Percentiles rank a stretch among this genome's conserved stretches.
These are phyloP conservation scores for Sterna hirundo DNA, from an alignment of 2,113 vertebrate species.

Conservation along the genomic window DNA sequence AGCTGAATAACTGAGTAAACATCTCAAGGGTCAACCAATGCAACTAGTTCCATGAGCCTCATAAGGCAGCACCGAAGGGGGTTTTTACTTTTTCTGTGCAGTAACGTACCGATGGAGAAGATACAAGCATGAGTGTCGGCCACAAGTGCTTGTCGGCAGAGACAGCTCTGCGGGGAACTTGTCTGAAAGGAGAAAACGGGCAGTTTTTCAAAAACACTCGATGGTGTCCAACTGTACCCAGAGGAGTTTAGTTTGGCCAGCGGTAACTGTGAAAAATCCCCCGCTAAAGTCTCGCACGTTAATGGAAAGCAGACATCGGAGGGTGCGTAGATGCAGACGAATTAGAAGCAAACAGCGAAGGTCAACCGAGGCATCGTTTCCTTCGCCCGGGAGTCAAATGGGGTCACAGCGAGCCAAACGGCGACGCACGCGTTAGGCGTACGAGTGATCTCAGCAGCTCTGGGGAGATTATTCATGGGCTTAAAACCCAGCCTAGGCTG, in stretches of 20 bases:
- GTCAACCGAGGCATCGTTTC: conserved; percentile 26
- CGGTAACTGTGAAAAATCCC: background rate
- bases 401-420: conserved; percentile 7
- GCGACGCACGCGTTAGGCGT: background rate
- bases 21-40: background rate
- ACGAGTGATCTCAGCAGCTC: conserved; percentile 52
- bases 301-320: conserved; percentile 53
- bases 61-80: background rate
- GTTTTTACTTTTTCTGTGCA: background rate
- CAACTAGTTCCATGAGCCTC: background rate
- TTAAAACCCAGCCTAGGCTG: conserved; percentile 17
- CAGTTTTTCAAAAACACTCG: conserved; percentile 26
- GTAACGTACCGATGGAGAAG: background rate
- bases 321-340: conserved; percentile 7
- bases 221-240: conserved; percentile 12
- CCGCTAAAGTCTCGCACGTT: background rate
- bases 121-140: background rate
- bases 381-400: conserved; percentile 31
- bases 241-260: conserved; percentile 44
- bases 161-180: background rate
- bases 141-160: background rate
- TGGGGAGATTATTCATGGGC: conserved; percentile 19
- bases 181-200: background rate
- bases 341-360: conserved; percentile 40
- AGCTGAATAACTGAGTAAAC: background rate